Evolutionary conservation across 2,797 vertebrate genomes (phyloP).

Genomic region (Glyptemys insculpta): DNA sequence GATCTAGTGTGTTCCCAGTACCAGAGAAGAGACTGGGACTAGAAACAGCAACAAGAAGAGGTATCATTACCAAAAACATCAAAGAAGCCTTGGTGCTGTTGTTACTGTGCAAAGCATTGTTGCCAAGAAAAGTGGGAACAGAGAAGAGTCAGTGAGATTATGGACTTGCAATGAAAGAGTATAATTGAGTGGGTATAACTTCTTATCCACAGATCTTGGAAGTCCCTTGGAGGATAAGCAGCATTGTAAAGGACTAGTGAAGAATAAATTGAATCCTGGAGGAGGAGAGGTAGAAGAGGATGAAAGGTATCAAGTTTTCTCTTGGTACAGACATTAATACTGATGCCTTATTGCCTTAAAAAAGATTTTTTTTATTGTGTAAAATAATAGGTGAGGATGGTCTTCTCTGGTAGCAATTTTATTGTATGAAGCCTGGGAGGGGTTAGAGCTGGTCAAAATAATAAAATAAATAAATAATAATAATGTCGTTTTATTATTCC

Average conservation of each 20-base stretch:
- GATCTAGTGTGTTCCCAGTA: no score
- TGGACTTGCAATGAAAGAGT: background rate
- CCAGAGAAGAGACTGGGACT: background rate
- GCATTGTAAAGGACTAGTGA: background rate
- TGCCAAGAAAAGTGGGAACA: no score
- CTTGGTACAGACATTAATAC: background rate
- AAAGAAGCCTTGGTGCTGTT: no score
- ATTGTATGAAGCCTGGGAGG: no score
- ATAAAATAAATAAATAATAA: no score
- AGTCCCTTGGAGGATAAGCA: background rate
- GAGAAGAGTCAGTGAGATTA: no score
- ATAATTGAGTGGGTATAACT: background rate
- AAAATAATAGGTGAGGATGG: background rate
- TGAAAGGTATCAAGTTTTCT: background rate
- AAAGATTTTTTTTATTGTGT: background rate
- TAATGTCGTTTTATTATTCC: no score
- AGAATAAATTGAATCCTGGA: background rate
- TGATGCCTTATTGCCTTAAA: background rate
- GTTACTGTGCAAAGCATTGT: no score
- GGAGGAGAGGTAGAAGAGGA: background rate
- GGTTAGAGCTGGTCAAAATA: no score
- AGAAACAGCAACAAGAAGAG: no score
- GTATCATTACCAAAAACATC: no score
- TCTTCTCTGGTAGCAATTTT: background rate
- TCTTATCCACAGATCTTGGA: background rate